Evolutionary conservation across 1,140 invertebrate genomes (phyloP).

Genomic region (Saxidomus purpurata): DNA sequence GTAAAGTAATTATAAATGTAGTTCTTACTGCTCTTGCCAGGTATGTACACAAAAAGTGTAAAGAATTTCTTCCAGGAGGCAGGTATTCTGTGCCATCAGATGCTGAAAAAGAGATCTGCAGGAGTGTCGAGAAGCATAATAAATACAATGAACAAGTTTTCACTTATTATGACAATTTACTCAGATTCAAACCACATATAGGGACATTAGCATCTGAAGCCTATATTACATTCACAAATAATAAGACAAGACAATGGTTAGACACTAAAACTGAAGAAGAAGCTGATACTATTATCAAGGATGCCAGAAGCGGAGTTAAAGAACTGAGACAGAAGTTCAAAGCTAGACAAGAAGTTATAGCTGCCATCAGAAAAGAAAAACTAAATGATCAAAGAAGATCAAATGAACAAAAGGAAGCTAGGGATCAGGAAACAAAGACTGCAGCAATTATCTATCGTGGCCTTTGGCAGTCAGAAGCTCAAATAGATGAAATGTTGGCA

Average conservation of each 20-base stretch:
- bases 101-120: not conserved
- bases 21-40: not conserved
- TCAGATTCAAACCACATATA: conserved; percentile 28
- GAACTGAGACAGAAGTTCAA: conserved; percentile 11
- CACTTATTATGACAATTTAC: conserved; percentile 19
- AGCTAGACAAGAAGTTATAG: not conserved
- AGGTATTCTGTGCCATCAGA: not conserved
- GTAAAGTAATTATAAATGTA: not conserved
- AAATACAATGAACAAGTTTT: conserved; percentile 23
- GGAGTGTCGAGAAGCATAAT: conserved; percentile 5
- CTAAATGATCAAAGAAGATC: not conserved
- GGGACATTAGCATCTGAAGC: not conserved
- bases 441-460: conserved; percentile 19
- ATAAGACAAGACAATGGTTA: conserved; percentile 41
- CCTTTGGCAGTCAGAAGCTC: conserved; percentile 32
- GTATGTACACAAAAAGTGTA: conserved; percentile 2
- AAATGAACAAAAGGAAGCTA: not conserved
- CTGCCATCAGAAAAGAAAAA: not conserved
- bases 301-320: not conserved
- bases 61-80: not conserved
- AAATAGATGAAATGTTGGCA: conserved; percentile 43
- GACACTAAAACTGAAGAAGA: not conserved
- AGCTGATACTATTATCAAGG: not conserved
- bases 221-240: conserved; percentile 21
- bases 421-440: conserved; percentile 45